phyloP scores from a whole-genome alignment of 2,888 invertebrate genomes.

The Drosophila flavopinicola region DNA sequence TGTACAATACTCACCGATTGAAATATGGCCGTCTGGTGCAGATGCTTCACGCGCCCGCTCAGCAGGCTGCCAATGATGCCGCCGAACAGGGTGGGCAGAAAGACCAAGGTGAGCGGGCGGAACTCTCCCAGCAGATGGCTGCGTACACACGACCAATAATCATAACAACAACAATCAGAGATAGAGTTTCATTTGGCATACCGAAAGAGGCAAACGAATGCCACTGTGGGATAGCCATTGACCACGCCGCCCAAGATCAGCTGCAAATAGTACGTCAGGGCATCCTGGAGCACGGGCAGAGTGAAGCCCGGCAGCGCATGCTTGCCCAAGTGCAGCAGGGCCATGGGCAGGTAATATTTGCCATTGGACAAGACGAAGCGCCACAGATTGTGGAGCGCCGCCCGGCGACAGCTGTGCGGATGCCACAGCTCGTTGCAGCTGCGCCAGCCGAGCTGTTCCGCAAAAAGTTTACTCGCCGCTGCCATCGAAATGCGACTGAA shows the following conservation, averaged over 20 bases:
- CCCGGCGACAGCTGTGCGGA: conserved; percentile 53
- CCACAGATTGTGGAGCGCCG: conserved; percentile 39
- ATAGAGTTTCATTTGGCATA: conserved; percentile 24
- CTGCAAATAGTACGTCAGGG: conserved; percentile 56
- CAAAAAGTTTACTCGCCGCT: conserved; percentile 66
- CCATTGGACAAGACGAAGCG: conserved; percentile 52
- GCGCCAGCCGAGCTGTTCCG: conserved; percentile 44
- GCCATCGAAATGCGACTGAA: conserved; percentile 57
- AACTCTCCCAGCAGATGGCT: conserved; percentile 62
- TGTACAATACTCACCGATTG: conserved; percentile 75
- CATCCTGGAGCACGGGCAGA: conserved; percentile 39
- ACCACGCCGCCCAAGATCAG: conserved; percentile 49
- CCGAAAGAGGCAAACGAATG: conserved; percentile 67
- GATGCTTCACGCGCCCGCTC: conserved; percentile 46
- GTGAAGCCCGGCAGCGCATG: conserved; percentile 42
- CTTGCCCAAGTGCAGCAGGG: conserved; percentile 57
- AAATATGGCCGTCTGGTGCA: conserved; percentile 66
- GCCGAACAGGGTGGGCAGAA: conserved; percentile 62
- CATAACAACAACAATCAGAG: neutral
- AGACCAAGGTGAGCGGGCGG: conserved; percentile 39
- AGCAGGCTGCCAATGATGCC: conserved; percentile 34
- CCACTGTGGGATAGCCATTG: conserved; percentile 37
- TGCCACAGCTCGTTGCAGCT: conserved; percentile 70
- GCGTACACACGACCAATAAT: neutral
- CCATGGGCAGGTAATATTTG: conserved; percentile 71